phyloP scores from a whole-genome alignment of 2,797 vertebrate genomes.

The Cyprinodon diabolis region DNA sequence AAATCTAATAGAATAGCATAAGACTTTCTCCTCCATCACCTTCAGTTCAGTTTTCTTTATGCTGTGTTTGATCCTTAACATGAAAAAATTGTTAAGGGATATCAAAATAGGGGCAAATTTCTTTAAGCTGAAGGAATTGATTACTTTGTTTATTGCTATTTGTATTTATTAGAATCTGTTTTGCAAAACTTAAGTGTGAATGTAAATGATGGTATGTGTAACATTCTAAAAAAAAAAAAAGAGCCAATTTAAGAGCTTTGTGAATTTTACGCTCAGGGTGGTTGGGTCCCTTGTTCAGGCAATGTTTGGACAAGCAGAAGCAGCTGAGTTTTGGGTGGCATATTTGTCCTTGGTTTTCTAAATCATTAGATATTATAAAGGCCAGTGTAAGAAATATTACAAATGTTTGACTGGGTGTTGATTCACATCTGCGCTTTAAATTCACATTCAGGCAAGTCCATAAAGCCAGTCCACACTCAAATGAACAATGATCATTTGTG shows the following conservation, averaged over 20 bases:
- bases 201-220: not conserved
- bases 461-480: constrained; percentile 12
- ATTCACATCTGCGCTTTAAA: constrained; percentile 34
- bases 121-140: not conserved
- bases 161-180: not conserved
- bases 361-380: constrained; percentile 46
- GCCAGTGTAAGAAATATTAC: constrained; percentile 26
- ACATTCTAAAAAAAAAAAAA: not conserved
- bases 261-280: not conserved
- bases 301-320: constrained; percentile 23
- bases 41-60: not conserved
- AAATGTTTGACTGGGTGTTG: constrained; percentile 33
- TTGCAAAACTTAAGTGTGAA: not conserved
- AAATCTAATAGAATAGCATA: not conserved
- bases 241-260: not conserved
- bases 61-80: not conserved
- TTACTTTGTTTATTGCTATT: not conserved
- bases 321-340: constrained; percentile 25
- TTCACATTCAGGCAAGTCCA: constrained; percentile 11
- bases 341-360: constrained; percentile 27
- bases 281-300: constrained; percentile 25
- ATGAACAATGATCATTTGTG: constrained; percentile 16
- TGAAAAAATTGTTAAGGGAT: not conserved
- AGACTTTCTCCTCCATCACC: not conserved
- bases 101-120: not conserved